Evolutionary conservation across 2,888 invertebrate species (phyloP).

Genomic region (Glyphotaelius pellucidus): DNA sequence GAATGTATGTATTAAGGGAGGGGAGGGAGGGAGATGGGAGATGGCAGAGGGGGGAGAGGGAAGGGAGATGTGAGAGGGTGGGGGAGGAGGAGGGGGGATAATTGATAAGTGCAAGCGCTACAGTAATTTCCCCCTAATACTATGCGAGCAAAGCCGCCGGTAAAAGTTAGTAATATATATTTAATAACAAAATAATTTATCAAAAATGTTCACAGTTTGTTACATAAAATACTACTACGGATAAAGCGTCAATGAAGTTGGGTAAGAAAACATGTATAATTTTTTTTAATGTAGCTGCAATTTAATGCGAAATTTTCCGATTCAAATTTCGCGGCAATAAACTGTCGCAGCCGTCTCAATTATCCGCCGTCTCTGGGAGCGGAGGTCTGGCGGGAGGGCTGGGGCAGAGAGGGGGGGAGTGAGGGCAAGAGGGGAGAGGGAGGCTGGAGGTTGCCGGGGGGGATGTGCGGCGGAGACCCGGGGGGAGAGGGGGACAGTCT

Average conservation of each 20-base stretch:
- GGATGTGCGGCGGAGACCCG: slow-evolving; percentile 18
- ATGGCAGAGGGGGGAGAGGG: too few relatives aligned
- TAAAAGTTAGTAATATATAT: too few relatives aligned
- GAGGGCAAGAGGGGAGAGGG: neutral
- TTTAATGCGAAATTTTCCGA: slow-evolving; percentile 3
- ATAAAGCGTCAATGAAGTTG: neutral
- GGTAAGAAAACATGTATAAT: neutral
- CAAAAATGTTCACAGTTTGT: neutral
- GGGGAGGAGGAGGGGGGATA: too few relatives aligned
- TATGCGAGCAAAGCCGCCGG: too few relatives aligned
- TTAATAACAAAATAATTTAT: too few relatives aligned
- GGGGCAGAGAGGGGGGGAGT: neutral
- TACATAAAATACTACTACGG: neutral
- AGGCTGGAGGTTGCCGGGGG: slow-evolving; percentile 24
- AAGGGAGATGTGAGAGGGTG: too few relatives aligned
- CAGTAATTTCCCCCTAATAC: too few relatives aligned
- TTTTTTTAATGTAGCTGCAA: neutral
- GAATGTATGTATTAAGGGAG: too few relatives aligned
- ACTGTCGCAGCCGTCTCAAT: slow-evolving; percentile 55
- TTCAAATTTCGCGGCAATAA: slow-evolving; percentile 44
- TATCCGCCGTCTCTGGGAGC: slow-evolving; percentile 45
- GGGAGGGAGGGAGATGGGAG: too few relatives aligned
- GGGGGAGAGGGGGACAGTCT: slow-evolving; percentile 46
- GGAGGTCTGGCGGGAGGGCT: neutral
- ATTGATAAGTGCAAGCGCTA: too few relatives aligned